Evolutionary conservation across 2,888 invertebrate species (phyloP).

Genomic region (Erpobdella octoculata): DNA sequence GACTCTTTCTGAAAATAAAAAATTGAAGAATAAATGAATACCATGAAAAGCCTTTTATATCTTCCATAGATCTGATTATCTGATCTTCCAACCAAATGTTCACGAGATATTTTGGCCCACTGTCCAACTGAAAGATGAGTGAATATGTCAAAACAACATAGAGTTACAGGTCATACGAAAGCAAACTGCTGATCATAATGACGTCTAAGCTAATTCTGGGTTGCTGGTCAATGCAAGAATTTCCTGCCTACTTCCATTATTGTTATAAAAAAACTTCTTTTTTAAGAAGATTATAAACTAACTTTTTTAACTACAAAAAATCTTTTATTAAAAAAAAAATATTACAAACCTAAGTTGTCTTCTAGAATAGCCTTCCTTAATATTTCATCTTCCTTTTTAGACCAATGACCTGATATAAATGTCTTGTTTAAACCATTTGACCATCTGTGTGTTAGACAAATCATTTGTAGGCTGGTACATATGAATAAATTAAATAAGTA

Average conservation of each 20-base stretch:
- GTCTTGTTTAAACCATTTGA: constrained; percentile 37
- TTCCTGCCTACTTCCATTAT: no score
- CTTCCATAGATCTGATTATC: constrained; percentile 42
- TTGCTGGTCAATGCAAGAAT: no score
- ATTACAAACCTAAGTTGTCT: constrained; percentile 34
- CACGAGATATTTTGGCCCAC: constrained; percentile 42
- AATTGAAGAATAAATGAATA: no score
- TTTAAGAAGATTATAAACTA: no score
- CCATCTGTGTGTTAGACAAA: no score
- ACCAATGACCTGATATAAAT: constrained; percentile 41
- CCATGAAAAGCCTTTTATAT: constrained; percentile 39
- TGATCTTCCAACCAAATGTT: constrained; percentile 44
- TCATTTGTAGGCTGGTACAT: no score
- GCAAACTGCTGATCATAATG: no score
- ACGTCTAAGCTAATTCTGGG: no score
- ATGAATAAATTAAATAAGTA: no score
- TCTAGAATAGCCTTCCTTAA: constrained; percentile 38
- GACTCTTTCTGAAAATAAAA: no score
- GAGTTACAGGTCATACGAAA: no score
- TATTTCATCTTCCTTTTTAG: constrained; percentile 45
- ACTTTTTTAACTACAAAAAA: neutral
- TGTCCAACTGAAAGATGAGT: constrained; percentile 15
- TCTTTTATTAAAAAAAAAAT: neutral
- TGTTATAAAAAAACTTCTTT: no score
- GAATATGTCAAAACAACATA: neutral